Conservation (phyloP, 2,888 invertebrate genomes). For the Carpatolechia fugitivella region DNA sequence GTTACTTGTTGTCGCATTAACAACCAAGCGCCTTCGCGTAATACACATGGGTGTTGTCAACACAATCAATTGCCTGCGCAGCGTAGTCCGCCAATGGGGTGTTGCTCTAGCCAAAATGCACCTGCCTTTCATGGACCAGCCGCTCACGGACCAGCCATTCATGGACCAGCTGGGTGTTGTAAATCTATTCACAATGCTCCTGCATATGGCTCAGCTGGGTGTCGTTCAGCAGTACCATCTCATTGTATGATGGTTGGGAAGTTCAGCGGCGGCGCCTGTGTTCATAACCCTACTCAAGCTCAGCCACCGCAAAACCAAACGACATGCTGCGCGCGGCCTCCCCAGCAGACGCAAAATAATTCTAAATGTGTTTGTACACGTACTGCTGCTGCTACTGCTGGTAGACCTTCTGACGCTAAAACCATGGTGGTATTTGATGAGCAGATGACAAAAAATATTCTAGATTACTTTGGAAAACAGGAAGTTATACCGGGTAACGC, state of each 20-base stretch:
- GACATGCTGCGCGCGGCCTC: neutral
- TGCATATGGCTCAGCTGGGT: neutral
- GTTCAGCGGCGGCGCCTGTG: neutral
- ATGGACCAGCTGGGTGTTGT: neutral
- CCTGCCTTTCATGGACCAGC: no score
- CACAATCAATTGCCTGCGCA: no score
- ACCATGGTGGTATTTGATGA: conserved; percentile 47
- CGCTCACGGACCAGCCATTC: no score
- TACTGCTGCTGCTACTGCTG: neutral
- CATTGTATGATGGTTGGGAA: neutral
- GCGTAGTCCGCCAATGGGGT: no score
- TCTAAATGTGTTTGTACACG: neutral
- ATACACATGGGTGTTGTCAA: neutral
- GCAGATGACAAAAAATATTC: conserved; percentile 43
- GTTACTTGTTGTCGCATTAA: neutral
- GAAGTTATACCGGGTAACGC: conserved; percentile 33
- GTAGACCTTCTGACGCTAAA: conserved; percentile 26
- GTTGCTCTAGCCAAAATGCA: no score
- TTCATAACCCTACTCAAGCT: neutral
- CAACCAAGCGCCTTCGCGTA: neutral
- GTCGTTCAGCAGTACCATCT: neutral
- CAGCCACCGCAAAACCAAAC: neutral
- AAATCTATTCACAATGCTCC: neutral
- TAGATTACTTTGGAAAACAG: conserved; percentile 36
- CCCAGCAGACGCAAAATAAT: neutral